Percentiles rank a stretch among this genome's conserved stretches.
phyloP scores from a whole-genome alignment of 1,140 invertebrate species.

The Plectus sambesii region DNA sequence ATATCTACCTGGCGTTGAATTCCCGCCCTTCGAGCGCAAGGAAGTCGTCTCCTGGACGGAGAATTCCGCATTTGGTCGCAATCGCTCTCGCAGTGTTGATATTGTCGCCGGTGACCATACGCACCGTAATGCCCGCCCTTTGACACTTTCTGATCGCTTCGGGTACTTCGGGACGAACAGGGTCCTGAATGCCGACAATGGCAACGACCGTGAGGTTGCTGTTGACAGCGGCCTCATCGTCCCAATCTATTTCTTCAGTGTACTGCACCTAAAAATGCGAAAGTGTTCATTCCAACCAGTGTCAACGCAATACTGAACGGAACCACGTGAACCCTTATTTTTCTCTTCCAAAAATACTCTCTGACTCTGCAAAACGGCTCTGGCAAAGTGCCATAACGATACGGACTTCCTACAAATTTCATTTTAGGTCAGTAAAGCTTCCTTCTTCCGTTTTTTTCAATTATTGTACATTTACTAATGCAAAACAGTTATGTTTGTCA shows the following conservation, averaged over 20 bases:
- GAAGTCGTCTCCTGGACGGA: slow-evolving; percentile 49
- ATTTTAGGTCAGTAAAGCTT: too few species aligned
- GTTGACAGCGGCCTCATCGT: slow-evolving; percentile 37
- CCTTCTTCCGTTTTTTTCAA: too few species aligned
- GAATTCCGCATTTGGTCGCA: slow-evolving; percentile 88
- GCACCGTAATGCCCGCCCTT: slow-evolving; percentile 89
- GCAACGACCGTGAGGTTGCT: slow-evolving; percentile 33
- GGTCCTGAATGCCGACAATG: slow-evolving; percentile 54
- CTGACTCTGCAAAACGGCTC: too few species aligned
- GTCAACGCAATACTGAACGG: too few species aligned
- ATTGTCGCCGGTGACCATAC: slow-evolving; percentile 75
- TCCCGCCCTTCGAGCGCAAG: slow-evolving; percentile 43
- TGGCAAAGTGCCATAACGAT: too few species aligned
- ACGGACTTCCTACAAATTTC: too few species aligned
- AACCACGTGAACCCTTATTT: too few species aligned
- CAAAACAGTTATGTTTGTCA: too few species aligned
- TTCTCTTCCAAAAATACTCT: too few species aligned
- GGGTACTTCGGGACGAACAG: slow-evolving; percentile 88
- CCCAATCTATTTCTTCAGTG: slow-evolving; percentile 40
- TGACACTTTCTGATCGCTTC: slow-evolving; percentile 91
- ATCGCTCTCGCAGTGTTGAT: slow-evolving; percentile 55
- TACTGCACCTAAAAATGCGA: not conserved
- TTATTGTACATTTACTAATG: too few species aligned
- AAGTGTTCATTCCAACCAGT: not conserved
- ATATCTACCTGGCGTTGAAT: slow-evolving; percentile 57